phyloP scores from a whole-genome alignment of 2,888 invertebrate species.

The Scaptomyza parva region DNA sequence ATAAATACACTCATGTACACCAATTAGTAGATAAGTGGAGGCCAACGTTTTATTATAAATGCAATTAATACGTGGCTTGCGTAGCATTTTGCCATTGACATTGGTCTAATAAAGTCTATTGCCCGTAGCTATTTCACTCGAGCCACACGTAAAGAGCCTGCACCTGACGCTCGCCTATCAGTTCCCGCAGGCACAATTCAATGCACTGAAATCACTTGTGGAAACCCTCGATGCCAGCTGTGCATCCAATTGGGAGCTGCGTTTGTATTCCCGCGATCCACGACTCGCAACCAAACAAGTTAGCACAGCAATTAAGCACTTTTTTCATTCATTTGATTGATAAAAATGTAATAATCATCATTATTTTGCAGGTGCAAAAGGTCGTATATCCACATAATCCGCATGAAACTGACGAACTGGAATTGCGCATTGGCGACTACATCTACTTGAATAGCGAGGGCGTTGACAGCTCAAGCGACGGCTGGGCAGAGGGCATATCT shows the following conservation, averaged over 20 bases:
- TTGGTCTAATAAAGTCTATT: constrained; percentile 58
- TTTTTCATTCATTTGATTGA: neutral
- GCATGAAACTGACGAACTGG: constrained; percentile 92
- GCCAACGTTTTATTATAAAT: neutral
- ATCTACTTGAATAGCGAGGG: constrained; percentile 92
- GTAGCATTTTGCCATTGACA: constrained; percentile 20
- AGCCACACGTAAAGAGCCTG: constrained; percentile 93
- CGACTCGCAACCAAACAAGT: constrained; percentile 90
- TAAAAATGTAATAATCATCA: neutral
- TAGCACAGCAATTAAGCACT: constrained; percentile 38
- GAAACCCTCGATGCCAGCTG: constrained; percentile 89
- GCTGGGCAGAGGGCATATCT: constrained; percentile 92
- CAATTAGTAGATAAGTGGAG: constrained; percentile 16
- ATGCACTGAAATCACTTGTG: constrained; percentile 90
- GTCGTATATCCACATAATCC: constrained; percentile 92
- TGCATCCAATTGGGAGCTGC: constrained; percentile 92
- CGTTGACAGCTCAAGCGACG: constrained; percentile 90
- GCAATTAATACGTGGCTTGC: constrained; percentile 17
- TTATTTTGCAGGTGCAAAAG: constrained; percentile 87
- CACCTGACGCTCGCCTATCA: constrained; percentile 96
- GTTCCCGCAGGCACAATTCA: constrained; percentile 90
- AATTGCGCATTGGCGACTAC: constrained; percentile 93
- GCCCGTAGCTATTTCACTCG: constrained; percentile 88
- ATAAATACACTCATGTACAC: constrained; percentile 1
- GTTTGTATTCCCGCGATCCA: constrained; percentile 94